phyloP scores from a whole-genome alignment of 2,113 vertebrate species.

The Chaetodon auriga region DNA sequence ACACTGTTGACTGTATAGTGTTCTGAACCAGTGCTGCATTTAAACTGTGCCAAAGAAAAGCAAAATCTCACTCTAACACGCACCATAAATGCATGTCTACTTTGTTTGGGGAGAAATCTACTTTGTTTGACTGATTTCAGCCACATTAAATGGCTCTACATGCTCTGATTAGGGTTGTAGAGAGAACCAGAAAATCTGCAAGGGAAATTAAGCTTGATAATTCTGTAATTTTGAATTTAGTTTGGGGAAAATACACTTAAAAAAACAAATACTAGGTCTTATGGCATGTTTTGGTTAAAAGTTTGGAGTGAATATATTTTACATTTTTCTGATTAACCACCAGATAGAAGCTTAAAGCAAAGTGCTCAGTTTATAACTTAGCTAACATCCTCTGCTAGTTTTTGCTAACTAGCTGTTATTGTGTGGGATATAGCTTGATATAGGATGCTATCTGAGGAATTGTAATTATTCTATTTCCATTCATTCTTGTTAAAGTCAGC shows the following conservation, averaged over 20 bases:
- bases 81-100: neutral
- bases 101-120: neutral
- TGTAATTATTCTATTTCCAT: too few relatives aligned
- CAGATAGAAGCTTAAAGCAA: neutral
- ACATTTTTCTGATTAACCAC: neutral
- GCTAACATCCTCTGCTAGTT: too few relatives aligned
- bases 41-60: slow-evolving; percentile 7
- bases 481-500: too few relatives aligned
- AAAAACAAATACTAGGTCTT: too few relatives aligned
- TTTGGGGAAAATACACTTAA: too few relatives aligned
- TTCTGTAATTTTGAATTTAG: too few relatives aligned
- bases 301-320: neutral
- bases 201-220: too few relatives aligned
- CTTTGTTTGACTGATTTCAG: neutral
- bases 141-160: neutral
- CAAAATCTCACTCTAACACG: slow-evolving; percentile 2
- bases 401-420: too few relatives aligned
- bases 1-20: neutral
- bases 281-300: too few relatives aligned
- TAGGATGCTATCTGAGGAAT: too few relatives aligned
- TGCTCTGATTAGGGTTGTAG: neutral
- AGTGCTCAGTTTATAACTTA: neutral
- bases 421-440: too few relatives aligned
- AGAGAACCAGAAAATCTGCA: too few relatives aligned
- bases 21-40: neutral